These are phyloP conservation scores for Urocolius indicus DNA, from an alignment of 2,113 vertebrate genomes.

Conservation along the genomic window DNA sequence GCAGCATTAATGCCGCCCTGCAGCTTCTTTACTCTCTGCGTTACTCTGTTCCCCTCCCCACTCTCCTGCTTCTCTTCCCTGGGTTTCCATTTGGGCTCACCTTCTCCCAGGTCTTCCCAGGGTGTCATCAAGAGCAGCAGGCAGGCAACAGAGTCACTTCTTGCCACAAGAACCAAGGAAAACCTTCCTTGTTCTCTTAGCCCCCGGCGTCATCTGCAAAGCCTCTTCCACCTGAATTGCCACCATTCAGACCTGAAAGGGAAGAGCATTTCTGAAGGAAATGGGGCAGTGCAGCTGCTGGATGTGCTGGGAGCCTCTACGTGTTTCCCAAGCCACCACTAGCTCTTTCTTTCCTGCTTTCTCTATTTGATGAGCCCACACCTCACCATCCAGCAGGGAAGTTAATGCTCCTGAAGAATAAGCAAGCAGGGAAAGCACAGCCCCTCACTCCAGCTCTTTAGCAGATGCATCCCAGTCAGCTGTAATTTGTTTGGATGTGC, in stretches of 20 bases:
- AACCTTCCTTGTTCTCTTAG: neutral
- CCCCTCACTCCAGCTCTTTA: neutral
- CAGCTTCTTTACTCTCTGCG: neutral
- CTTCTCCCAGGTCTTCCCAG: neutral
- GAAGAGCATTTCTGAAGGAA: neutral
- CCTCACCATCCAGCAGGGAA: neutral
- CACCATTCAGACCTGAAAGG: neutral
- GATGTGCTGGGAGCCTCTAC: rapidly evolving
- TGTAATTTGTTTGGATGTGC: neutral
- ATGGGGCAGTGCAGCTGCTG: neutral
- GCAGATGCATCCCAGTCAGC: neutral
- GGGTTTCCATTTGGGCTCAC: neutral
- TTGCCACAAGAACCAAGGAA: neutral
- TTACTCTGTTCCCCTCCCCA: neutral
- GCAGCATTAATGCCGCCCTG: neutral
- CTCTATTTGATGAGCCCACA: neutral
- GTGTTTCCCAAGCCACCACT: neutral
- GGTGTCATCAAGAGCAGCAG: neutral
- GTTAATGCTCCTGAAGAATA: neutral
- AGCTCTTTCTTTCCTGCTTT: neutral
- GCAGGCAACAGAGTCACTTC: neutral
- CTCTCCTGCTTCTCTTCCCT: neutral
- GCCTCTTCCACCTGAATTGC: neutral
- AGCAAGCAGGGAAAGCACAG: neutral
- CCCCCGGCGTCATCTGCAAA: neutral